Base-by-base conservation (phyloP, 2,797 vertebrate species). In the Melopsittacus undulatus region DNA sequence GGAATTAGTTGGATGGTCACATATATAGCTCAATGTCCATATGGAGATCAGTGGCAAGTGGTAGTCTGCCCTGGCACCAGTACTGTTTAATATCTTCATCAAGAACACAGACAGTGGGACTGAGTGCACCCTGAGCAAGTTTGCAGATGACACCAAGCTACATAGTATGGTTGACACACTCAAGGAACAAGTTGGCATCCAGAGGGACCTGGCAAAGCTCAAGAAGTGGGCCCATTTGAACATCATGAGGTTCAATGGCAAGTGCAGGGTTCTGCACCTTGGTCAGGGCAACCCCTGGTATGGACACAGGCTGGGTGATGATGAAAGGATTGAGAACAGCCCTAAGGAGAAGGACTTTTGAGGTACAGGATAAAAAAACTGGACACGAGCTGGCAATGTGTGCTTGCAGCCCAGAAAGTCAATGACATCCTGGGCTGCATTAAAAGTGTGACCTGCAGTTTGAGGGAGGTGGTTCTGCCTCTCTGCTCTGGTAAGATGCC, bases 81-180 rank as follows among this genome's bases (percentile, higher is more conserved):
- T 9, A 40, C 24, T 49, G 32, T 49, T 57, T 54, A 75, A 40
- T 34, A n/a, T 38, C 29, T 51, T 64, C 20, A 32, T 66, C 19
- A 61, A 4, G 12, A 6, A 42, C 32, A 46, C 0, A 32, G 36
- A 63, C 12, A 34, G 16, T 23, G 26, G 26, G 23, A 64, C 7
- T 7, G 6, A 87, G 38, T 18, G 9, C 10, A 83, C 8, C 16
- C 10, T 46, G n/a, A 67, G 24, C 11, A 54, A 30, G 4, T 49
- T 19, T 73, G 22, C 11, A 59, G 32, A 27, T 12, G 29, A 54
- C 16, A 76, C 4, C 12, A 3, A 49, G 6, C 12, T 72, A 23
- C 89, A 26, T 43, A 45, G 7, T 32, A 27, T 2, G 3, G 18
- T 1, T 45, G 24, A 36, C 18, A 54, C 0, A 2, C 6, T 45